Percentiles rank a stretch among this genome's conserved stretches.
Conservation (phyloP, 2,888 invertebrate genomes). For the Acanthosepion esculentum region DNA sequence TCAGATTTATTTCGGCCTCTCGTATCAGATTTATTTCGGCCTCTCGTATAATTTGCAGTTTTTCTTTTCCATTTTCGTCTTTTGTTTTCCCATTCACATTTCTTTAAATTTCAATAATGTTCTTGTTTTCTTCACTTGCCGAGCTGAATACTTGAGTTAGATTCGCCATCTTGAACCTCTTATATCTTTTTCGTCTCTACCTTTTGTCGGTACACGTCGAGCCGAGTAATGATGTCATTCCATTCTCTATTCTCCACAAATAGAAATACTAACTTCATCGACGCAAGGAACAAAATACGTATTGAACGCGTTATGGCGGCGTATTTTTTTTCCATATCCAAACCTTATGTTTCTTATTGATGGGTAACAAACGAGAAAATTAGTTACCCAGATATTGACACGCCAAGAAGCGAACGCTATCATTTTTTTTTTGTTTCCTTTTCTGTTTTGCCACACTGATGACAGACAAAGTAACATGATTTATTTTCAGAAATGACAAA, state of each 20-base stretch:
- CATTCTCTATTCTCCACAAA: constrained; percentile 9
- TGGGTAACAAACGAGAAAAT: neutral
- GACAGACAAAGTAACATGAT: neutral
- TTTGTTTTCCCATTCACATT: too few species aligned
- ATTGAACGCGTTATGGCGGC: neutral
- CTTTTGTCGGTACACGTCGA: neutral
- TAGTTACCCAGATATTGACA: neutral
- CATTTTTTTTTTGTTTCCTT: neutral
- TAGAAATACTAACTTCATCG: neutral
- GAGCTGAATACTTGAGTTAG: too few species aligned
- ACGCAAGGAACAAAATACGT: neutral
- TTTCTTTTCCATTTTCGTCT: too few species aligned
- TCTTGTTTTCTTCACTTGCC: too few species aligned
- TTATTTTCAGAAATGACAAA: neutral
- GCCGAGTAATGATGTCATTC: neutral
- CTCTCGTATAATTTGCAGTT: too few species aligned
- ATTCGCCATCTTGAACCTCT: too few species aligned
- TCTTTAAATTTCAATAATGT: too few species aligned
- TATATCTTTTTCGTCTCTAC: too few species aligned
- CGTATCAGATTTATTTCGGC: too few species aligned
- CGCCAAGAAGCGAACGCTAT: neutral
- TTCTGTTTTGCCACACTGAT: neutral
- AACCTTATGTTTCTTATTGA: neutral
- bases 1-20: too few species aligned
- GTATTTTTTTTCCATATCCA: constrained; percentile 15